Conservation (phyloP, 1,140 invertebrate genomes). For the Anastatus disparis region DNA sequence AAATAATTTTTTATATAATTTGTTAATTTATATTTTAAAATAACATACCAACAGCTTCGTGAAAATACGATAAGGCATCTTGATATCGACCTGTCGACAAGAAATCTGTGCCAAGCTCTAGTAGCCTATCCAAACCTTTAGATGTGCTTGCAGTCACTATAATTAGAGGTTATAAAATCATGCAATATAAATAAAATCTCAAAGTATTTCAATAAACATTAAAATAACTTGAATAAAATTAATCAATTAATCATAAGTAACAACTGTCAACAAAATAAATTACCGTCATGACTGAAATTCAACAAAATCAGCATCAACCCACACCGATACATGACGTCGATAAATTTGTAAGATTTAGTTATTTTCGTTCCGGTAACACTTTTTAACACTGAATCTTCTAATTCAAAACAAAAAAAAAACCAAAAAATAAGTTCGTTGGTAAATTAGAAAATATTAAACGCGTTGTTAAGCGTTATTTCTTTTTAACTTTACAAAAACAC, state of each 20-base stretch:
- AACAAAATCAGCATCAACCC: constrained; percentile 58
- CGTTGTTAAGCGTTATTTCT: too few relatives aligned
- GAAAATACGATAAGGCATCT: constrained; percentile 97
- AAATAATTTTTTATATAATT: too few relatives aligned
- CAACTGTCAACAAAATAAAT: constrained; percentile 34
- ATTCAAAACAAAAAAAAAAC: too few relatives aligned
- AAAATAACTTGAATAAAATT: constrained; percentile 5
- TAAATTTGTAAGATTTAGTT: too few relatives aligned
- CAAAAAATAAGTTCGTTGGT: too few relatives aligned
- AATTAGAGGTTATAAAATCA: constrained; percentile 45
- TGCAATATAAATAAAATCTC: constrained; percentile 70
- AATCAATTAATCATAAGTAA: not conserved
- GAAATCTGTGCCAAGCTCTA: constrained; percentile 92
- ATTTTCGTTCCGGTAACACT: too few relatives aligned
- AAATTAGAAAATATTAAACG: too few relatives aligned
- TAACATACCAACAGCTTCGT: constrained; percentile 93
- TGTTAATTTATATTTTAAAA: too few relatives aligned
- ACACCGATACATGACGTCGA: constrained; percentile 57
- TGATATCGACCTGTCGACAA: constrained; percentile 91
- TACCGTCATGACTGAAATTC: constrained; percentile 60
- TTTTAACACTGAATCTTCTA: too few relatives aligned
- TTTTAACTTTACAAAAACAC: too few relatives aligned
- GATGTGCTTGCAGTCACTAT: constrained; percentile 19
- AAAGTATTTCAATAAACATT: constrained; percentile 13
- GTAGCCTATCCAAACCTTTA: constrained; percentile 87